Evolutionary conservation across 53 echinoderm and acorn worm genomes (phyloP), one percentile per base, ranked within the genome.

Genomic region (Zoroaster sp.): DNA sequence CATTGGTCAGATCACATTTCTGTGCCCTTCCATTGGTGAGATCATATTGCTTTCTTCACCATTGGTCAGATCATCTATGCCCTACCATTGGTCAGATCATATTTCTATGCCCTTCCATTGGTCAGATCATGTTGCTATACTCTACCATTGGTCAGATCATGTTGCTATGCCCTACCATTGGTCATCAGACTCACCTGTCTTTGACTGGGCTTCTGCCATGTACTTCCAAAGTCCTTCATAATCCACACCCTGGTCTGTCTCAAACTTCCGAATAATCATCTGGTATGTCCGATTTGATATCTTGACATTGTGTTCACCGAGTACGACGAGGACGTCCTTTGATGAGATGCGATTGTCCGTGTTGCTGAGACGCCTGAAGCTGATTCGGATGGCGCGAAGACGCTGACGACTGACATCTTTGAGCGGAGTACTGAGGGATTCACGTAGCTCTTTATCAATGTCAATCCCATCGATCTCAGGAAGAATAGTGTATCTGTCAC

Each of bases 141-240:
- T 0, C 17, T 37, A 40, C 8, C 10, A 43, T 39, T 40, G 44
- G 17, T 33, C 21, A n/a, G n/a, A n/a, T n/a, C n/a, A n/a, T n/a
- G n/a, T n/a, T n/a, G n/a, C n/a, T n/a, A n/a, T n/a, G n/a, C n/a
- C n/a, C n/a, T n/a, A n/a, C n/a, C n/a, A n/a, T n/a, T n/a, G n/a
- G n/a, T n/a, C n/a, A n/a, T n/a, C n/a, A n/a, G 81, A 51, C 76
- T 86, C 45, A 99, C 99, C 99, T 93, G 99, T 96, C 59, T 86
- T 87, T 11, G 95, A 92, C 83, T 98, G 99, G 28, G 99, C 94
- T 65, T 93, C 88, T 25, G 90, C 94, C 96, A 99, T 91, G 53
- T 96, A 90, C 77, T 94, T 99, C 94, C 96, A 99, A 4, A 99
- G 79, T 8, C 93, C 86, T 36, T 99, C 99, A 73, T 90, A 94